Evolutionary conservation across 2,888 invertebrate genomes (phyloP).

Genomic region (Heliothis peltigera): DNA sequence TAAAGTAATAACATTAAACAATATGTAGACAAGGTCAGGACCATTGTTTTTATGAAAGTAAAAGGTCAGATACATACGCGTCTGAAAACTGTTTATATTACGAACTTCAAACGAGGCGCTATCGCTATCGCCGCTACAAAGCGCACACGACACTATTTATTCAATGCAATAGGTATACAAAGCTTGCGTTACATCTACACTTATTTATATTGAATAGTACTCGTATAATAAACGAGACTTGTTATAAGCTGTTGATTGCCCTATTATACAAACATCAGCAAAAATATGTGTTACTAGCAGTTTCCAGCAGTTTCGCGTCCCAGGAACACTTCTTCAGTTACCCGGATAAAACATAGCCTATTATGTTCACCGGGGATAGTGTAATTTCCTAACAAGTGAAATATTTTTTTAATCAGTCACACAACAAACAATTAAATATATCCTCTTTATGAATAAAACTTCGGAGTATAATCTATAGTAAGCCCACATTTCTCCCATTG

Average conservation of each 20-base stretch:
- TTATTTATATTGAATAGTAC: constrained; percentile 11
- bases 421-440: no score
- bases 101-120: neutral
- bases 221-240: constrained; percentile 8
- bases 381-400: no score
- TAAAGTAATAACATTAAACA: no score
- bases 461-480: no score
- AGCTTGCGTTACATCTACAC: constrained; percentile 7
- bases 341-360: no score
- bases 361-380: no score
- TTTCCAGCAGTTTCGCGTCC: no score
- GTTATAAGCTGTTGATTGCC: constrained; percentile 29
- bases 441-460: no score
- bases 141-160: constrained; percentile 23
- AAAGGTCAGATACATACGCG: constrained; percentile 2
- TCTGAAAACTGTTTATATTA: constrained; percentile 28
- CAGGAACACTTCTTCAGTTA: no score
- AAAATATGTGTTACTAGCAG: neutral
- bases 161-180: constrained; percentile 19
- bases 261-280: neutral
- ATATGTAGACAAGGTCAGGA: constrained; percentile 6
- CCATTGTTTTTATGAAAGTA: constrained; percentile 13
- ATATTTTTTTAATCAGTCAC: no score
- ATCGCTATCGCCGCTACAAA: constrained; percentile 22
- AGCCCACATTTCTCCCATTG: no score